Base-by-base conservation (phyloP, 2,888 invertebrate genomes). In the Ormyrus labotus region DNA sequence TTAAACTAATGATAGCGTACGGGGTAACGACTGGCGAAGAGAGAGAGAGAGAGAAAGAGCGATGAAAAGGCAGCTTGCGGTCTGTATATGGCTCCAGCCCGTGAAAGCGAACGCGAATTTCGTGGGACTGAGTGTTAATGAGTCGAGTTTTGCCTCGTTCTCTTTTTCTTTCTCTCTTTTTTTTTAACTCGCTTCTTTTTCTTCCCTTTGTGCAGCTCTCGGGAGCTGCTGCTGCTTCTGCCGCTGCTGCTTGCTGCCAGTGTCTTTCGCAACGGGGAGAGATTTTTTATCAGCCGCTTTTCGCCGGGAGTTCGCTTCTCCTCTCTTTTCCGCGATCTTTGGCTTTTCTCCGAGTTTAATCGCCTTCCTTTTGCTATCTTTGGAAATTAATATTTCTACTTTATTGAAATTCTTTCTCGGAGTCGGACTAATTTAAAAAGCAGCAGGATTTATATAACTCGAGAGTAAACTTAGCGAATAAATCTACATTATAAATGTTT, bases 1-100 rank as follows among this genome's bases (percentile, higher is more conserved):
- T 83, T 77, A 81, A 83, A 81, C 81, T 83, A 83, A 81, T 81
- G 83, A 81, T 80, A 79, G 74, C 78, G 65, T 47, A 61, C 70
- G 9, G 48, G 64, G 53, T 65, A 80, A 47, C 50, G 63, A 68
- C 70, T 48, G 58, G 60, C 11, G 6, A 5, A 19, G 13, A 60
- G 48, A 11, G 61, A 8, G 65, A 74, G 64, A 63, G 19, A 10
- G 50, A 13, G 68, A 51, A 0, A n/a, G 78, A 79, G 65, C 76
- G 76, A 82, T 77, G 74, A 80, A 82, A 80, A 78, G 73, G 63
- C 73, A 19, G 70, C 64, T 75, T 74, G 81, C 60, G 81, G 81
- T 81, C 55, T 72, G 72, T 68, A 63, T 50, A 55, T 47, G 65
- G 57, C 45, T 4, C n/a, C 8, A 13, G 50, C 57, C 67, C 55